phyloP scores from a whole-genome alignment of 2,797 vertebrate genomes.

The Catamblyrhynchus diadema region DNA sequence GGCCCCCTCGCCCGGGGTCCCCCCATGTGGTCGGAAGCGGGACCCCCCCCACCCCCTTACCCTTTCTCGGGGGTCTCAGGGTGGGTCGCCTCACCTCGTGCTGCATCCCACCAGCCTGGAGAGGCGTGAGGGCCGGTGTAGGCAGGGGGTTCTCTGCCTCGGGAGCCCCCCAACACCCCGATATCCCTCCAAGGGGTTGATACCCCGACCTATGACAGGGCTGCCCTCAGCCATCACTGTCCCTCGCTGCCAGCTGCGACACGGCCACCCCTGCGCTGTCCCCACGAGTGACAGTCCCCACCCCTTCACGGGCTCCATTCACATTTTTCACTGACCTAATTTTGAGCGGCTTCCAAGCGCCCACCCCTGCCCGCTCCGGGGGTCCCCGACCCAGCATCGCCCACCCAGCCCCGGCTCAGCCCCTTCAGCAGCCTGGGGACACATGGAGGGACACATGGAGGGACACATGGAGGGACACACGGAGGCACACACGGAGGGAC shows the following conservation, averaged over 20 bases:
- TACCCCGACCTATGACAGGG: not conserved
- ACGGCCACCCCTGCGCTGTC: not conserved
- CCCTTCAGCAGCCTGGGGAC: not conserved
- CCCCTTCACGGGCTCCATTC: not conserved
- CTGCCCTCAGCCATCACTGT: not conserved
- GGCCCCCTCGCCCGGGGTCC: not conserved
- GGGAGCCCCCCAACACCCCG: not conserved
- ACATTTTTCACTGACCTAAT: not conserved
- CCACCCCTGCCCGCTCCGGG: not conserved
- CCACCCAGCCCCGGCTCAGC: not conserved
- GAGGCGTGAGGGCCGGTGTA: not conserved
- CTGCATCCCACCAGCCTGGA: not conserved
- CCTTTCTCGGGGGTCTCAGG: not conserved
- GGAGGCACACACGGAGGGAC: not conserved
- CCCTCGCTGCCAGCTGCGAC: not conserved
- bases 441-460: not conserved
- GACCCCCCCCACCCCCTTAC: not conserved
- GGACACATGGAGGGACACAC: not conserved
- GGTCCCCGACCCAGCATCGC: not conserved
- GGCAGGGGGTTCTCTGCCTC: not conserved
- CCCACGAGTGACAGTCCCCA: not conserved
- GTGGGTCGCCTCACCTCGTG: not conserved
- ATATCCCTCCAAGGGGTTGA: not conserved
- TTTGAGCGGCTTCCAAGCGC: not conserved
- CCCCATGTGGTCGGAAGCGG: not conserved